Evolutionary conservation across 2,888 invertebrate genomes (phyloP).

Genomic region (Drosophila conformis): DNA sequence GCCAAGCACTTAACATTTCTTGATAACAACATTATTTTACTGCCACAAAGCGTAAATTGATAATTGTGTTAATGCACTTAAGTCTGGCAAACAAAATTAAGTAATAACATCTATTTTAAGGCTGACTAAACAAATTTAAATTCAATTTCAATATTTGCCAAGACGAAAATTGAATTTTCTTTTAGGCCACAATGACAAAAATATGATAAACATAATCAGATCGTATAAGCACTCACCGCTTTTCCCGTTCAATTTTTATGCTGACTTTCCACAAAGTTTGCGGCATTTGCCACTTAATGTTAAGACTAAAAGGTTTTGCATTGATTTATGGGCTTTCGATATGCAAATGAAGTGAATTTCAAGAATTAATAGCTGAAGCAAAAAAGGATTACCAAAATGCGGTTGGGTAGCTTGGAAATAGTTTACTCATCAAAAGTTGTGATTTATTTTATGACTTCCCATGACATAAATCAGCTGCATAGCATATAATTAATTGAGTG

Average conservation of each 20-base stretch:
- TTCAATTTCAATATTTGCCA: constrained; percentile 20
- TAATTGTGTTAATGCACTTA: constrained; percentile 20
- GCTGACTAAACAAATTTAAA: constrained; percentile 9
- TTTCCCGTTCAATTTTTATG: neutral
- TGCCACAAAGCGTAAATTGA: neutral
- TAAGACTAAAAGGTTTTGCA: constrained; percentile 25
- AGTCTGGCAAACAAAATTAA: neutral
- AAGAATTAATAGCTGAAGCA: neutral
- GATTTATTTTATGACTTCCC: constrained; percentile 16
- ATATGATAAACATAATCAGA: constrained; percentile 2
- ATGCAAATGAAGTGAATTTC: constrained; percentile 35
- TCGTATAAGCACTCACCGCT: neutral
- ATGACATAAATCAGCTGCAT: constrained; percentile 1
- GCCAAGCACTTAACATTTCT: neutral
- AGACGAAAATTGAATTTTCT: constrained; percentile 33
- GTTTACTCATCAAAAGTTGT: constrained; percentile 7
- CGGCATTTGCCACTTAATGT: constrained; percentile 31
- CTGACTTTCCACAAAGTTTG: constrained; percentile 28
- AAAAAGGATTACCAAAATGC: neutral
- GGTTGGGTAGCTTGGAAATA: neutral
- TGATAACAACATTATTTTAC: neutral
- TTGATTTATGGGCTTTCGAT: constrained; percentile 30
- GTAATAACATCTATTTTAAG: constrained; percentile 1
- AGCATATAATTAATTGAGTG: neutral
- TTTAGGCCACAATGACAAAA: neutral